phyloP scores from a whole-genome alignment of 2,888 invertebrate species.

The Parthenolecanium corni region DNA sequence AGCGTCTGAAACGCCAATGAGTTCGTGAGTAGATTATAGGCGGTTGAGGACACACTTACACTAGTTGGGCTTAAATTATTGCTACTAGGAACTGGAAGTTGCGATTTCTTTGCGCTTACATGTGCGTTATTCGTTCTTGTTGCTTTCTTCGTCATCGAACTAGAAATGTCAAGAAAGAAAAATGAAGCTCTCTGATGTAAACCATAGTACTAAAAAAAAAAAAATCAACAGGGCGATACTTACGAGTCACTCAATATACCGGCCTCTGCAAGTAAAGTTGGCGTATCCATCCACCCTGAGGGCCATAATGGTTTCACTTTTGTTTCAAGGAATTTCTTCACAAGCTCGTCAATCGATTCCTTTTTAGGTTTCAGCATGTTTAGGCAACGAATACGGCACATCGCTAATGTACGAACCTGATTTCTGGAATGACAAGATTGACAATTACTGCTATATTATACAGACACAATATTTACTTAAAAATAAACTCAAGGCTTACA shows the following conservation, averaged over 20 bases:
- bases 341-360: conserved; percentile 43
- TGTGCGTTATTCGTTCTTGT: neutral
- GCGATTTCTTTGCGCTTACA: conserved; percentile 9
- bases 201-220: neutral
- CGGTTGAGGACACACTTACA: neutral
- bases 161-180: neutral
- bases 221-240: neutral
- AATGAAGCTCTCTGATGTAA: neutral
- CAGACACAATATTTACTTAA: too few species aligned
- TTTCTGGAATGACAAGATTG: conserved; percentile 22
- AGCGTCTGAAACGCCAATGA: conserved; percentile 3
- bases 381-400: conserved; percentile 37
- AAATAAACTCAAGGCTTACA: too few species aligned
- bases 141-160: neutral
- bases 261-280: conserved; percentile 43
- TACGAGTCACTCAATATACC: neutral
- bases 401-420: conserved; percentile 31
- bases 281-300: conserved; percentile 52
- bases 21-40: neutral
- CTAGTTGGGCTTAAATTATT: conserved; percentile 10
- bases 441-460: neutral
- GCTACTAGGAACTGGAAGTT: conserved; percentile 22
- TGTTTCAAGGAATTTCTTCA: conserved; percentile 46
- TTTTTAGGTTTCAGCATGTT: conserved; percentile 41
- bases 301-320: conserved; percentile 57